Base-by-base conservation (phyloP, 1,140 invertebrate genomes). In the Bradynema listronoti region DNA sequence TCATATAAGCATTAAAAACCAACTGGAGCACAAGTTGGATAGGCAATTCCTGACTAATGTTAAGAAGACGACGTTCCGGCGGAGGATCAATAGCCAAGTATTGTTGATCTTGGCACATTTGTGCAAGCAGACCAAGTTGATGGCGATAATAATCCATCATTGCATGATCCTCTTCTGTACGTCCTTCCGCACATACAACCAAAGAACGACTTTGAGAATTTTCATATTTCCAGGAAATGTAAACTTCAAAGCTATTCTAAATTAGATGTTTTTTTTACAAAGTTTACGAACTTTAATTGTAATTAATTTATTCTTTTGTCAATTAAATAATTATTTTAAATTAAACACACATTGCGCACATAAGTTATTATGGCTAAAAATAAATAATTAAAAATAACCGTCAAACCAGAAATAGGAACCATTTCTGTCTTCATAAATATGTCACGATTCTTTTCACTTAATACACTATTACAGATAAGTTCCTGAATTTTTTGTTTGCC, bases 401-500 rank as follows among this genome's bases (percentile, higher is more conserved):
- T n/a, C n/a, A n/a, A n/a, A n/a, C n/a, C n/a, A n/a, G n/a, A n/a
- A n/a, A n/a, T n/a, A n/a, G 59, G 42, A 24, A 42, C 42, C 36
- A 76, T 43, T 52, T 67, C 67, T 16, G 92, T 94, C 78, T 91
- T 87, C 64, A 96, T 88, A 4, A 96, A 82, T 75, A 95, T 94
- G 73, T 93, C 90, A 4, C 87, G 84, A 80, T 95, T 94, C 73
- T 89, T 88, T 50, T 86, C 84, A 73, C 87, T 90, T 29, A 50
- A 39, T 4, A 98, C 89, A 79, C 89, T 91, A 81, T 95, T 96
- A 80, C 94, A 98, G 72, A 99, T 98, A 5, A 97, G 82, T 81
- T 98, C 91, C 80, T 99, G 95, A 0, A 94, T 99, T 25, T 91
- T 89, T 93, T 90, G 74, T 98, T 98, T 1, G 94, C 94, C 73